Percentiles rank a stretch among this genome's conserved stretches.
phyloP scores from a whole-genome alignment of 2,113 vertebrate genomes.

The Euleptes europaea region DNA sequence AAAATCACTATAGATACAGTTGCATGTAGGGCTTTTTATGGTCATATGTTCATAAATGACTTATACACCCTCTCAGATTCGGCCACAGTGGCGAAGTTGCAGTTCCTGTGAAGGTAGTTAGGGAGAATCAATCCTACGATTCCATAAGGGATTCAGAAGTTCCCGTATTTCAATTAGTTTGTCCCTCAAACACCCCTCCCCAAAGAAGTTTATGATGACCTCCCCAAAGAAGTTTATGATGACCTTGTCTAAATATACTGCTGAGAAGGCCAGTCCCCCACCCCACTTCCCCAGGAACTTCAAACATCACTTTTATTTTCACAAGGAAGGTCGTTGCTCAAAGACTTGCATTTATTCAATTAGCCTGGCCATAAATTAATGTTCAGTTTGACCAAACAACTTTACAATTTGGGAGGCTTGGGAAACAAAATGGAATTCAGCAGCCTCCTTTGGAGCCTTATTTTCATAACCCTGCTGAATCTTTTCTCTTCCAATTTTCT shows the following conservation, averaged over 20 bases:
- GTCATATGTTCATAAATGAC: too few species aligned
- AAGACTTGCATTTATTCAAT: slow-evolving; percentile 77
- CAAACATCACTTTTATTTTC: slow-evolving; percentile 61
- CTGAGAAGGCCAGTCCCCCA: slow-evolving; percentile 29
- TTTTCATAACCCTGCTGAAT: slow-evolving; percentile 70
- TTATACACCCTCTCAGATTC: too few species aligned
- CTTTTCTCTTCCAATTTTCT: slow-evolving; percentile 42
- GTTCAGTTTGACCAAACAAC: slow-evolving; percentile 62
- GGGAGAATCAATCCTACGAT: neutral
- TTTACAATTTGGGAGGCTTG: slow-evolving; percentile 72
- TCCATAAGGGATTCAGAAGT: neutral
- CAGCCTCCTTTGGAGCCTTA: slow-evolving; percentile 60
- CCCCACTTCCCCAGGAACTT: slow-evolving; percentile 39
- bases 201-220: slow-evolving; percentile 25
- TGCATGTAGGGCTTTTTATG: too few species aligned
- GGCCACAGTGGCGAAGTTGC: neutral
- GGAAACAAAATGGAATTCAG: slow-evolving; percentile 63
- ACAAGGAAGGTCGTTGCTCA: slow-evolving; percentile 65
- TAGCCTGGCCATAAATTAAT: slow-evolving; percentile 72
- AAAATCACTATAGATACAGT: too few species aligned
- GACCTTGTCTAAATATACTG: slow-evolving; percentile 16
- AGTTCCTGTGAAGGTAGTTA: neutral
- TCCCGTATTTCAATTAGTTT: neutral
- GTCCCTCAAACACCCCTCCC: neutral
- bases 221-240: slow-evolving; percentile 37